Conservation (phyloP, 2,113 vertebrate species). For the Anseranas semipalmata region DNA sequence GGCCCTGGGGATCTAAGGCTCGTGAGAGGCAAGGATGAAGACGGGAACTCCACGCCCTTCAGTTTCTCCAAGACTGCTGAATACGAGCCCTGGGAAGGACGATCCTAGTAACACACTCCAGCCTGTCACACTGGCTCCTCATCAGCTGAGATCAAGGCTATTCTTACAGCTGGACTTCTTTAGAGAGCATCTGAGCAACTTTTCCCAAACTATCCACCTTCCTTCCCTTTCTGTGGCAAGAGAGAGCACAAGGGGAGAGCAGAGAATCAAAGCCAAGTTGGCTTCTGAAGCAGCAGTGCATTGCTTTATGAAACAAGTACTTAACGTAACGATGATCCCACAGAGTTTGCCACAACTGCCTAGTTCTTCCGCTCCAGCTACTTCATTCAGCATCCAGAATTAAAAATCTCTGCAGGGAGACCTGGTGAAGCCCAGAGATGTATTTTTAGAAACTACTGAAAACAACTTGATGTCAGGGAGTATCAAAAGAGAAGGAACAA, state of each 20-base stretch:
- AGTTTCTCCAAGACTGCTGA: background rate
- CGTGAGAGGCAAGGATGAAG: background rate
- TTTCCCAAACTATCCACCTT: background rate
- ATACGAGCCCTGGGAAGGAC: accelerated
- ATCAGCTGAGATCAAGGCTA: background rate
- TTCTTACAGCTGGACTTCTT: background rate
- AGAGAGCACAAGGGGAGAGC: accelerated
- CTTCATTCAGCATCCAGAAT: background rate
- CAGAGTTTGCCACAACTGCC: background rate
- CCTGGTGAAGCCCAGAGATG: background rate
- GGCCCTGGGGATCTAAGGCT: background rate
- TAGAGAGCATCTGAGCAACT: background rate
- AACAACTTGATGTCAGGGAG: background rate
- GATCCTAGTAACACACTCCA: background rate
- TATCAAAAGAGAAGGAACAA: background rate
- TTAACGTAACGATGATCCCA: background rate
- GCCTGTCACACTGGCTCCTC: accelerated
- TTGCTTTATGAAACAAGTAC: background rate
- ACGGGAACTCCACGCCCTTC: background rate
- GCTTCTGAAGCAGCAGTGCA: background rate
- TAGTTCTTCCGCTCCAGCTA: background rate
- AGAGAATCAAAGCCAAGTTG: background rate
- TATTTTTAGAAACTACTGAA: background rate
- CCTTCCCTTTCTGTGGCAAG: background rate
- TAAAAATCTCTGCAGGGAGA: background rate